Evolutionary conservation across 2,113 vertebrate genomes (phyloP), one percentile per base, ranked within the genome.

Genomic region (Plecotus auritus): DNA sequence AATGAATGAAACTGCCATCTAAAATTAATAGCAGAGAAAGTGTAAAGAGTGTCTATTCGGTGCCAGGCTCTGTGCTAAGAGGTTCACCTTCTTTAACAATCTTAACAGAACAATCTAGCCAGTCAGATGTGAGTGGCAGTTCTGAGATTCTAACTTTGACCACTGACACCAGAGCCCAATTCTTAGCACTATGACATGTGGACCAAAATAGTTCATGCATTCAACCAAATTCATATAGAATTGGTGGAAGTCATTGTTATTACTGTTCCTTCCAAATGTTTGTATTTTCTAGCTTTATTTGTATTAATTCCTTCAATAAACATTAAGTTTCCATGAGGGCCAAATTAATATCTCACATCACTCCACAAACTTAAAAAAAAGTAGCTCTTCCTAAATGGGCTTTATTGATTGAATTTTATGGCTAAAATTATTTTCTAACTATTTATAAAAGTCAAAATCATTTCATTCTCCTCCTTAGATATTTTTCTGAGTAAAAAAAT

Each of bases 401-500:
- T 66, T 77, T 35, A 87, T 1, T 93, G 83, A 49, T 80, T 70
- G 32, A 49, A 91, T 87, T n/a, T 93, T 69, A 82, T 30, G 30
- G 64, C 80, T 56, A 90, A 80, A 93, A 88, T 84, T 72, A 80
- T 61, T 91, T 95, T 93, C 69, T 35, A 23, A 66, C 54, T 6
- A 66, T 91, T 91, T n/a, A 32, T 78, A 37, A 73, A 95, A 90
- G 37, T 54, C 16, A 88, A 88, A 84, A 93, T 86, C 28, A 72
- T 35, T 67, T 80, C 2, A 67, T 89, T 96, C 28, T 10, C 30
- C 40, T 85, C 56, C 28, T 80, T 51, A 35, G 56, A 59, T 80
- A 88, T 73, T 64, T 92, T 74, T 59, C 49, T 89, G 81, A 74
- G 49, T 64, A 20, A 28, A 22, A 22, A 35, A 83, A 73, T 47